phyloP scores from a whole-genome alignment of 2,113 vertebrate species.

The Odontesthes bonariensis region DNA sequence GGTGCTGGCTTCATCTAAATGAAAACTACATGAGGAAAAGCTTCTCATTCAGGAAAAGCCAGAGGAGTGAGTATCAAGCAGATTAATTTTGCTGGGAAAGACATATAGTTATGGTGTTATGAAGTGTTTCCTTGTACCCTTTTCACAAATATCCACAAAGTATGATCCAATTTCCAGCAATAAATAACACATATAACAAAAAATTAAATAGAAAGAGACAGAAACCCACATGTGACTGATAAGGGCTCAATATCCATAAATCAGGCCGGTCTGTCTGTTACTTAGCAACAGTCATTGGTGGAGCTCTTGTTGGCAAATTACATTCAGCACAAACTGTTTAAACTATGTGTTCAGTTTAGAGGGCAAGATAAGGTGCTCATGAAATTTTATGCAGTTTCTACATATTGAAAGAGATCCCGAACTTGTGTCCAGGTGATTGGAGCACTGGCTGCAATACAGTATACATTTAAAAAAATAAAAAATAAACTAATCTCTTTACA shows the following conservation, averaged over 20 bases:
- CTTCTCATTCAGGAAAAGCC: constrained; percentile 6
- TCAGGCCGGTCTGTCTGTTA: constrained; percentile 55
- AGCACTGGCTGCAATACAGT: not conserved
- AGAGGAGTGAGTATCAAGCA: constrained; percentile 8
- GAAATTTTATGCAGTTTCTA: not conserved
- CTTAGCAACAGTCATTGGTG: constrained; percentile 65
- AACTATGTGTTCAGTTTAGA: constrained; percentile 19
- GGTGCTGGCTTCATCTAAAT: not conserved
- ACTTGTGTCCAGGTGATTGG: not conserved
- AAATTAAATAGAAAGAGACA: not conserved
- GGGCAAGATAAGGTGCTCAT: not conserved
- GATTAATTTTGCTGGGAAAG: not conserved
- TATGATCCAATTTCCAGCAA: not conserved
- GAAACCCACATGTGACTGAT: not conserved
- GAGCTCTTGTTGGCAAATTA: constrained; percentile 42
- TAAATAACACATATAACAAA: not conserved
- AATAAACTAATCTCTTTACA: not conserved
- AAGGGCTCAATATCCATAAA: constrained; percentile 32
- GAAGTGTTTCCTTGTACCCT: not conserved
- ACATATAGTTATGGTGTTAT: not conserved
- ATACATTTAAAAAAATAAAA: not conserved
- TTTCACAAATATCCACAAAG: not conserved
- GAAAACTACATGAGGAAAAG: constrained; percentile 6
- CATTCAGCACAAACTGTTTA: constrained; percentile 41
- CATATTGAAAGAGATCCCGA: not conserved